These are phyloP conservation scores for Onychomys leucogaster DNA, from an alignment of 2,797 vertebrate genomes.

Conservation along the genomic window DNA sequence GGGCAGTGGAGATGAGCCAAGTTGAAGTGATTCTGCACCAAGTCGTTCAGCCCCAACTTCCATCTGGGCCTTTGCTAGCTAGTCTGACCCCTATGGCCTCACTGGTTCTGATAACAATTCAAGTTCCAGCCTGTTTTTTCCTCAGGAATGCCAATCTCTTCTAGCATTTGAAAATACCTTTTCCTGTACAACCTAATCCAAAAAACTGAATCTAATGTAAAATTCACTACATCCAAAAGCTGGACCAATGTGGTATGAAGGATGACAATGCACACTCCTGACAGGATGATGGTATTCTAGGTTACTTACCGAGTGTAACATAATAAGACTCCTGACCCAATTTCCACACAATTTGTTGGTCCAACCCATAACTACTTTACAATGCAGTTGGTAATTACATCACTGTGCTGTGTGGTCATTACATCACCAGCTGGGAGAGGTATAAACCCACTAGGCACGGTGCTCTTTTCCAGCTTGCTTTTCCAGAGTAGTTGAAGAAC, in stretches of 20 bases:
- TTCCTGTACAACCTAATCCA: background rate
- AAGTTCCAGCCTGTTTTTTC: constrained; percentile 33
- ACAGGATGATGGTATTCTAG: constrained; percentile 33
- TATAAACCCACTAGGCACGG: background rate
- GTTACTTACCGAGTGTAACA: constrained; percentile 36
- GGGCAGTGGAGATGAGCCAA: background rate
- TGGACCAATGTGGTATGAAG: background rate
- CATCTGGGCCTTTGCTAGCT: background rate
- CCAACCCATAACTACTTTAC: constrained; percentile 65
- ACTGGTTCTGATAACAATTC: background rate
- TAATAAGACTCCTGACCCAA: constrained; percentile 74
- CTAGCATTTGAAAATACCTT: background rate
- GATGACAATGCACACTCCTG: background rate
- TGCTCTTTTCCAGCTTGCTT: background rate
- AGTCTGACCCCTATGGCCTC: constrained; percentile 30
- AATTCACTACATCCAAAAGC: background rate
- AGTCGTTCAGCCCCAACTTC: background rate
- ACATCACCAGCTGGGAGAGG: constrained; percentile 43
- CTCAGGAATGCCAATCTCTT: background rate
- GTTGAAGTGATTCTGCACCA: background rate
- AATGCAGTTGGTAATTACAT: constrained; percentile 58
- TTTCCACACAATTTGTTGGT: constrained; percentile 72
- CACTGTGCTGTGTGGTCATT: constrained; percentile 54
- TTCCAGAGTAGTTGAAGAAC: background rate
- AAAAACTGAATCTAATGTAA: constrained; percentile 14